Evolutionary conservation across 2,113 vertebrate species (phyloP).

Genomic region (Oreocharis arfaki): DNA sequence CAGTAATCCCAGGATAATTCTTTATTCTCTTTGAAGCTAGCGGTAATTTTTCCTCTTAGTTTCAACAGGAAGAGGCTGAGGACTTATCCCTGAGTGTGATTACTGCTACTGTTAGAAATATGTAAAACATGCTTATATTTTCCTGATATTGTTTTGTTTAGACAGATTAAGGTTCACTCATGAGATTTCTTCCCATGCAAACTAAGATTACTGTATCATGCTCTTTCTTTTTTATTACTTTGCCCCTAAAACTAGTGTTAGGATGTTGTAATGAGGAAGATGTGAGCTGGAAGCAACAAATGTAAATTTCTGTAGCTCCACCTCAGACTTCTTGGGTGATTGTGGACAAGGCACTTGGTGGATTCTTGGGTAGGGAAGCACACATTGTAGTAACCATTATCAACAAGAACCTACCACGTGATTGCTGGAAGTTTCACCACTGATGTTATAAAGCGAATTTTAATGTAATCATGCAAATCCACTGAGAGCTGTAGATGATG

Average conservation of each 20-base stretch:
- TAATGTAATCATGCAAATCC: neutral
- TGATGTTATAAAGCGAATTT: neutral
- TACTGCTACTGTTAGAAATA: neutral
- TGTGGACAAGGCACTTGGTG: neutral
- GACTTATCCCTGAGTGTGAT: neutral
- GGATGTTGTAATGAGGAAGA: neutral
- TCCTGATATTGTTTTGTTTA: neutral
- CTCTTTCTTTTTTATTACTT: neutral
- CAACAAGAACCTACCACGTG: neutral
- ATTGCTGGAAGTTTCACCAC: neutral
- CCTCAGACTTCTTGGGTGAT: neutral
- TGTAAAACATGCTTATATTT: neutral
- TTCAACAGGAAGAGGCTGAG: conserved; percentile 35
- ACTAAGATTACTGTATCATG: neutral
- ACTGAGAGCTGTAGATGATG: neutral
- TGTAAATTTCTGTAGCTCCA: neutral
- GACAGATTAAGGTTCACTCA: neutral
- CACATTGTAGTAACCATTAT: neutral
- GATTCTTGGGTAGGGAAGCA: neutral
- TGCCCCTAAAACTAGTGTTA: neutral
- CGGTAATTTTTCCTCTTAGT: neutral
- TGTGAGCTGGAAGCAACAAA: neutral
- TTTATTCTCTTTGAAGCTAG: conserved; percentile 32
- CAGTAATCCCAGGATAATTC: conserved; percentile 34
- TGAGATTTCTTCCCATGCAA: neutral